Conservation (phyloP, 2,113 vertebrate species). For the Synchiropus splendidus region DNA sequence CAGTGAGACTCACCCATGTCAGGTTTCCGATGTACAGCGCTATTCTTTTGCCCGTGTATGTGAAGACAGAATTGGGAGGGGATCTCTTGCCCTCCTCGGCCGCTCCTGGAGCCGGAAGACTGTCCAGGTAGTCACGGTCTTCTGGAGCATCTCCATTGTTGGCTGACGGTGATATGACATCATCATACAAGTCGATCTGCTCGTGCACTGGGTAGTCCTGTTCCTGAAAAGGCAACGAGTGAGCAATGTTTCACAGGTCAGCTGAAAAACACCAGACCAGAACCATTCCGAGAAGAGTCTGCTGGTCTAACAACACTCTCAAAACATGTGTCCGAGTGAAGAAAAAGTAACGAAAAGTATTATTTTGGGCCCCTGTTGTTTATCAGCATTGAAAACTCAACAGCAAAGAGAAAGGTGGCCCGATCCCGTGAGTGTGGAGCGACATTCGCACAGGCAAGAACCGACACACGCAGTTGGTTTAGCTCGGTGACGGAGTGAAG, state of each 20-base stretch:
- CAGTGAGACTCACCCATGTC: constrained; percentile 79
- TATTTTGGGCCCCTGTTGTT: too few relatives aligned
- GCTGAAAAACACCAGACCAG: too few relatives aligned
- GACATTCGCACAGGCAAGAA: too few relatives aligned
- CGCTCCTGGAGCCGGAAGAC: constrained; percentile 80
- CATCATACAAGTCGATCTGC: constrained; percentile 95
- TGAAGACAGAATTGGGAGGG: constrained; percentile 87
- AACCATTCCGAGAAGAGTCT: too few relatives aligned
- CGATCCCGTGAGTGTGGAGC: too few relatives aligned
- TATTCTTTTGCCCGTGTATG: constrained; percentile 93
- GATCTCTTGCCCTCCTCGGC: constrained; percentile 87
- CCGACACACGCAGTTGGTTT: too few relatives aligned
- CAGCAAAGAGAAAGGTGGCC: too few relatives aligned
- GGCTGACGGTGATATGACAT: constrained; percentile 95
- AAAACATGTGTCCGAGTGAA: too few relatives aligned
- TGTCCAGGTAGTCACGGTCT: constrained; percentile 93
- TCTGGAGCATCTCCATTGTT: constrained; percentile 98
- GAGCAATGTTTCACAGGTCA: neutral
- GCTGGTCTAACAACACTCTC: too few relatives aligned
- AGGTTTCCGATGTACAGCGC: constrained; percentile 96
- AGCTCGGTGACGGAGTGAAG: too few relatives aligned
- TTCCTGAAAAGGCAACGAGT: constrained; percentile 66
- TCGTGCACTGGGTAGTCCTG: constrained; percentile 95
- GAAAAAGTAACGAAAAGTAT: too few relatives aligned
- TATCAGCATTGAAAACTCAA: too few relatives aligned